Conservation (phyloP, 1,140 invertebrate genomes). For the Pentalonia nigronervosa region DNA sequence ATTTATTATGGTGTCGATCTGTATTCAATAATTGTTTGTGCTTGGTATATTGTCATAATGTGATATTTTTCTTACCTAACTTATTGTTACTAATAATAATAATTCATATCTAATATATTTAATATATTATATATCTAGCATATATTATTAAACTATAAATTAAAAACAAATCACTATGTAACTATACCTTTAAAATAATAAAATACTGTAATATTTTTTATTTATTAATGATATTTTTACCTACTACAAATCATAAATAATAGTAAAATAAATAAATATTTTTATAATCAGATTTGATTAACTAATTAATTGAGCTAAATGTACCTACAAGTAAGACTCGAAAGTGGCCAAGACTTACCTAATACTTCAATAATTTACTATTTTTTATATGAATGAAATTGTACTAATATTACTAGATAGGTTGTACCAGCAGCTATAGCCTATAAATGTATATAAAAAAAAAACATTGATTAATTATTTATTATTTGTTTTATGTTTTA, state of each 20-base stretch:
- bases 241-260: not conserved
- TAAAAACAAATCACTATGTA: too few relatives aligned
- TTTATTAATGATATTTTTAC: not conserved
- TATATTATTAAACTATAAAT: too few relatives aligned
- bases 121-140: too few relatives aligned
- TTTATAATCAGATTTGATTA: not conserved
- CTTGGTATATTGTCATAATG: too few relatives aligned
- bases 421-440: conserved; percentile 46
- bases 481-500: not conserved
- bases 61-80: too few relatives aligned
- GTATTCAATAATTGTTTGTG: too few relatives aligned
- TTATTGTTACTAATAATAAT: too few relatives aligned
- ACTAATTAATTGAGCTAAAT: not conserved
- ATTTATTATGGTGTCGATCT: too few relatives aligned
- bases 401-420: conserved; percentile 43
- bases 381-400: conserved; percentile 43
- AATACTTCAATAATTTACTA: not conserved
- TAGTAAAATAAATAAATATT: not conserved
- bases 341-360: not conserved
- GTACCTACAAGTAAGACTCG: not conserved
- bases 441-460: not conserved
- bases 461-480: not conserved
- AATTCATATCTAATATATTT: too few relatives aligned
- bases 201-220: not conserved
- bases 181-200: not conserved